Conservation (phyloP, 1,140 invertebrate species). For the Drosophila arawakana region DNA sequence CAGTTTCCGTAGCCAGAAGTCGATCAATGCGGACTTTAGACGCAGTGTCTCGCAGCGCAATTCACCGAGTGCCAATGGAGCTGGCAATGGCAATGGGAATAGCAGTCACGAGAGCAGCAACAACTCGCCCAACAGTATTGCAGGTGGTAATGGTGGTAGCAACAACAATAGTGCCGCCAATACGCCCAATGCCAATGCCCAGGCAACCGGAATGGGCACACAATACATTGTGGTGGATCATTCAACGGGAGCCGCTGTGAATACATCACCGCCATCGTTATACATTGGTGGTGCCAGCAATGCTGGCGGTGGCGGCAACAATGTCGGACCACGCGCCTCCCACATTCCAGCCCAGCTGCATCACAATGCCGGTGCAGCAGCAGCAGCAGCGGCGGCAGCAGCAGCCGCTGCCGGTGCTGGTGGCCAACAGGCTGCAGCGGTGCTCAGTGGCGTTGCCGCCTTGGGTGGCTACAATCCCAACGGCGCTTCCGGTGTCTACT, state of each 20-base stretch:
- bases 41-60: conserved; percentile 81
- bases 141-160: conserved; percentile 41
- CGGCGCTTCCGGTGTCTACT: conserved; percentile 77
- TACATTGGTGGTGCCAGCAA: conserved; percentile 50
- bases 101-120: conserved; percentile 82
- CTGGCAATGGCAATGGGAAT: conserved; percentile 51
- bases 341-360: conserved; percentile 84
- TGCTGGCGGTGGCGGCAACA: conserved; percentile 46
- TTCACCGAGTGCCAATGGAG: conserved; percentile 79
- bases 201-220: conserved; percentile 44
- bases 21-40: conserved; percentile 71
- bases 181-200: conserved; percentile 60
- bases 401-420: conserved; percentile 46
- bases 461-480: conserved; percentile 80
- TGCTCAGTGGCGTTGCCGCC: conserved; percentile 76
- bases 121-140: conserved; percentile 84
- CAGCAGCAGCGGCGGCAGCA: conserved; percentile 66
- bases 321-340: conserved; percentile 55
- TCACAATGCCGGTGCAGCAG: conserved; percentile 62
- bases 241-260: conserved; percentile 58
- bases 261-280: conserved; percentile 60
- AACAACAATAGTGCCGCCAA: conserved; percentile 68
- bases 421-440: conserved; percentile 65
- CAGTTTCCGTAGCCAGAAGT: conserved; percentile 75
- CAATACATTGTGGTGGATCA: conserved; percentile 70